Base-by-base conservation (phyloP, 2,113 vertebrate species). In the Pachycephala philippinensis region DNA sequence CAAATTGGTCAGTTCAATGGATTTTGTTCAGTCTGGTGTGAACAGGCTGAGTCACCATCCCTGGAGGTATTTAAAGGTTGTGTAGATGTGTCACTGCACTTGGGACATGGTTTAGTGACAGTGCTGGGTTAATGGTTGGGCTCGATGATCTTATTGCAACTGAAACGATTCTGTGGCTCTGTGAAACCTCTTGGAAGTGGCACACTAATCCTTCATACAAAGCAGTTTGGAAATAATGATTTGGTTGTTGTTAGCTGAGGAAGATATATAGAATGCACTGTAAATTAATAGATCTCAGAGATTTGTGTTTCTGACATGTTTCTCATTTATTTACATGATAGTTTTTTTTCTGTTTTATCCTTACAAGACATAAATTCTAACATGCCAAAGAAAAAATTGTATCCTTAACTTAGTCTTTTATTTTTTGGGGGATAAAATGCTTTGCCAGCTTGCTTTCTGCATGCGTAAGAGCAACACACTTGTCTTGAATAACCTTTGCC, bases 161-260 rank as follows among this genome's bases (percentile, higher is more conserved):
- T 15, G 1, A 3, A 33, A 63, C 0, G 0, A 16, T 54, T 60
- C 39, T 47, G 9, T 47, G 37, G 23, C 18, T 59, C 39, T 82
- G 23, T 75, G 69, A 80, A 89, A 60, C 54, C 23, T 93, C 23
- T 54, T 70, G n/a, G 19, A 83, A 82, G 39, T 56, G 8, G 13
- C 19, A 44, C 26, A 14, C 4, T 52, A 30, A 59, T 82, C 35
- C 56, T 50, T 66, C 12, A 2, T 35, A 16, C 10, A 15, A 72
- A 93, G 40, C 21, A 53, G 35, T n/a, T 78, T 56, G 39, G 23
- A 72, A 90, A 31, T 30, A 54, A 63, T 50, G 3, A 6, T 37
- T 80, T 70, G 69, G 3, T 63, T 81, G 14, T 10, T 75, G 9
- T 53, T 74, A 66, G 40, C 13, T 63, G 27, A 71, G 27, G 35